These are phyloP conservation scores for Villa cingulata DNA, from an alignment of 2,888 invertebrate genomes.

Conservation along the genomic window DNA sequence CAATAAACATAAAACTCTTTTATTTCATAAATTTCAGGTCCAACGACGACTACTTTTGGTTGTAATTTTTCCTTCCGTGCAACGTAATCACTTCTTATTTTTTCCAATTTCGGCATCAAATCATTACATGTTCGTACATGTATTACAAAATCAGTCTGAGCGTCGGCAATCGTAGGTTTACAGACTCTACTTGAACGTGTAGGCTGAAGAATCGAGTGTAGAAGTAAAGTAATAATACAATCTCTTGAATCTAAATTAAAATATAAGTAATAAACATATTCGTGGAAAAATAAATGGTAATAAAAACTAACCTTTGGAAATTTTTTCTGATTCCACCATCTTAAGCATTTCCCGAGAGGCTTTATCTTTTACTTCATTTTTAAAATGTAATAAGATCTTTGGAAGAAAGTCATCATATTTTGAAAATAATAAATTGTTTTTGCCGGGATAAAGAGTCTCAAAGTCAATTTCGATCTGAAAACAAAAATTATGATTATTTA, in stretches of 20 bases:
- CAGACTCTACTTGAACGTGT: not conserved
- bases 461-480: conserved; percentile 4
- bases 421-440: not conserved
- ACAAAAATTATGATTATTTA: not conserved
- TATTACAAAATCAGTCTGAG: conserved; percentile 2
- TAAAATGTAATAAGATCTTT: not conserved
- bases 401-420: not conserved
- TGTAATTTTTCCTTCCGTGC: conserved; percentile 3
- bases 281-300: not conserved
- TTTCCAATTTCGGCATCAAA: not conserved
- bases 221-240: not conserved
- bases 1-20: conserved; percentile 6
- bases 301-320: not conserved
- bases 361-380: conserved; percentile 4
- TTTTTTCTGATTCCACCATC: not conserved
- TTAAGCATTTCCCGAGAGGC: not conserved
- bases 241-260: not conserved
- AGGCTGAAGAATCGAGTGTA: not conserved
- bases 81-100: not conserved
- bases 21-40: conserved; percentile 1
- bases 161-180: not conserved
- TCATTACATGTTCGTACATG: not conserved
- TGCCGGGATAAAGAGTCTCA: not conserved
- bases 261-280: not conserved
- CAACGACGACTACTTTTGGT: conserved; percentile 9